Evolutionary conservation across 2,888 invertebrate species (phyloP).

Genomic region (Brachypalpus laphriformis): DNA sequence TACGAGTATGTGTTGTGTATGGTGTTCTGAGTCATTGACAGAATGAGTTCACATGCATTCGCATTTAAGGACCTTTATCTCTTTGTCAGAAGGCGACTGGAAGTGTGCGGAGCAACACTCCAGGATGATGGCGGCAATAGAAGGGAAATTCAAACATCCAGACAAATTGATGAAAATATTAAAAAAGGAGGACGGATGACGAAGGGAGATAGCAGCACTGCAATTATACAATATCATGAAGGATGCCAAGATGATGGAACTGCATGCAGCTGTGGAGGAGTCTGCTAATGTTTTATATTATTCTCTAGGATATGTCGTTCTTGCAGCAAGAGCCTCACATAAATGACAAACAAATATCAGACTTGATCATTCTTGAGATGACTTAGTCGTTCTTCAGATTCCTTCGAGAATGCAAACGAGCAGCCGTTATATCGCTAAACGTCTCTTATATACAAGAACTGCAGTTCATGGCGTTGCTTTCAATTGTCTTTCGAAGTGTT

Average conservation of each 20-base stretch:
- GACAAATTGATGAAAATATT: conserved; percentile 65
- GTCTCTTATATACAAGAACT: background rate
- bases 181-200: conserved; percentile 14
- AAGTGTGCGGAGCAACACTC: background rate
- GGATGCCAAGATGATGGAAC: conserved; percentile 53
- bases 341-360: background rate
- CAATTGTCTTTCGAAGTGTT: conserved; percentile 49
- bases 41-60: conserved; percentile 71
- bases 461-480: conserved; percentile 9
- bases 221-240: conserved; percentile 65
- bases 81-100: conserved; percentile 24
- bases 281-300: conserved; percentile 1
- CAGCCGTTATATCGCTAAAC: conserved; percentile 39
- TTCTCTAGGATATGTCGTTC: background rate
- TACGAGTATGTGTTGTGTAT: conserved; percentile 6
- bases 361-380: conserved; percentile 24
- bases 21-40: conserved; percentile 59
- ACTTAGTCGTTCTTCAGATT: conserved; percentile 23
- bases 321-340: background rate
- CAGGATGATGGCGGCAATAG: background rate
- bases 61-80: conserved; percentile 51
- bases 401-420: conserved; percentile 43
- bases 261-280: background rate
- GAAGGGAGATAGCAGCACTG: conserved; percentile 9
- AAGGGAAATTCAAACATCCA: conserved; percentile 1